Base-by-base conservation (phyloP, 2,113 vertebrate species). In the Pseudopodoces humilis region DNA sequence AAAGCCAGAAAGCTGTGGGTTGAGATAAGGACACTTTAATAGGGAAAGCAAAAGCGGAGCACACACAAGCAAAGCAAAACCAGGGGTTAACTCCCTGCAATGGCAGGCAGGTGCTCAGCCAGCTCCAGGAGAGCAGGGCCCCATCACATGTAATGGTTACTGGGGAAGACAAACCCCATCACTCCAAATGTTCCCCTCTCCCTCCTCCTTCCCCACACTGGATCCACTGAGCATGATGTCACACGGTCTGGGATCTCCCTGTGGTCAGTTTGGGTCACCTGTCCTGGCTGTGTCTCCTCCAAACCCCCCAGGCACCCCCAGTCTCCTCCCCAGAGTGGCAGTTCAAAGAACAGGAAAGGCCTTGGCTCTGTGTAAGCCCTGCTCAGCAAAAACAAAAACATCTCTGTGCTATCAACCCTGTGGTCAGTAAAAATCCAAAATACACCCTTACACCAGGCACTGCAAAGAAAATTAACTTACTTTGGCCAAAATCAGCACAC, bases 151-250 rank as follows among this genome's bases (percentile, higher is more conserved):
- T 16, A 37, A 11, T 19, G 19, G 23, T 3, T 8, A 13, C 27
- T 44, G 4, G 27, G 7, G 15, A 44, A 33, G 30, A 28, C 50
- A 50, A 88, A 58, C 0, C 0, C 10, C 52, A 72, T 19, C 44
- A 5, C 1, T 33, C 33, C 33, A 65, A 74, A 65, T 0, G 0
- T 19, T 9, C 20, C 2, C 31, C 7, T 11, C 30, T 49, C n/a
- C 30, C 24, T 30, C 24, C 24, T 30, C 19, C 24, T 56, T 11
- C 12, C 7, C 25, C 4, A 1, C 41, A 20, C 5, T 13, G 15
- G 1, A 35, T 1, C 9, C 0, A 23, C 50, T 33, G 50, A 58
- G 4, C 31, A 16, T 6, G 44, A 11, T 58, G 18, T 13, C 22
- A 11, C 16, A 15, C 1, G 8, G 27, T 16, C 18, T 59, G 52